Evolutionary conservation across 2,113 vertebrate species (phyloP), one percentile per base, ranked within the genome.

Genomic region (Daphoenositta chrysoptera): DNA sequence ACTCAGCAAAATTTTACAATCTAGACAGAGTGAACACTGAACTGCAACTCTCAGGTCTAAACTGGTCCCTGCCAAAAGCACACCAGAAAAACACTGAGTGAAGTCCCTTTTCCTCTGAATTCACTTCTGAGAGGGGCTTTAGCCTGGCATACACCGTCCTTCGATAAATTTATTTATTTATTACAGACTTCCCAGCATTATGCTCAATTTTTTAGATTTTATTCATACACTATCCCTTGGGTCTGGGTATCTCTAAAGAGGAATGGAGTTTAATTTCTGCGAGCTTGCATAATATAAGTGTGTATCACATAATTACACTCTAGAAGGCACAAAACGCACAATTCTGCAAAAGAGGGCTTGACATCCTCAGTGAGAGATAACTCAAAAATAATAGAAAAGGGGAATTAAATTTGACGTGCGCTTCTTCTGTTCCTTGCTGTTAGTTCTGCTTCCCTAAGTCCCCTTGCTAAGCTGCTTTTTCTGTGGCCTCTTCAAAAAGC

Each of bases 401-500:
- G 42, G 96, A 95, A 96, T 89, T 91, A 85, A 93, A 83, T 80
- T 13, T 90, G 93, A 97, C 8, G 0, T 85, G 68, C 4, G 31
- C 42, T 54, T 64, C n/a, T 84, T 45, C 75, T 91, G 89, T 18
- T 93, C 71, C 78, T 71, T 53, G 61, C 81, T 87, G 93, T 91
- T 89, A 91, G 83, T 89, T 96, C 93, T 97, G 95, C 94, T 89
- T 87, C 87, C 58, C 70, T 66, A 89, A 72, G 64, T 61, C 73
- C 82, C 6, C 3, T 18, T 42, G 70, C 81, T 91, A 87, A 79
- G 77, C 87, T 87, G 83, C 60, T 83, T 92, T 90, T 90, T 71
- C 63, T 50, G 50, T 42, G 64, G 31, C 65, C 53, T 76, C 57
- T 90, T 56, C 70, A 85, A 65, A 85, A 76, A 85, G 89, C 73